Evolutionary conservation across 92 coral and sea anemone genomes (phyloP).

Genomic region (Diadumene lineata): DNA sequence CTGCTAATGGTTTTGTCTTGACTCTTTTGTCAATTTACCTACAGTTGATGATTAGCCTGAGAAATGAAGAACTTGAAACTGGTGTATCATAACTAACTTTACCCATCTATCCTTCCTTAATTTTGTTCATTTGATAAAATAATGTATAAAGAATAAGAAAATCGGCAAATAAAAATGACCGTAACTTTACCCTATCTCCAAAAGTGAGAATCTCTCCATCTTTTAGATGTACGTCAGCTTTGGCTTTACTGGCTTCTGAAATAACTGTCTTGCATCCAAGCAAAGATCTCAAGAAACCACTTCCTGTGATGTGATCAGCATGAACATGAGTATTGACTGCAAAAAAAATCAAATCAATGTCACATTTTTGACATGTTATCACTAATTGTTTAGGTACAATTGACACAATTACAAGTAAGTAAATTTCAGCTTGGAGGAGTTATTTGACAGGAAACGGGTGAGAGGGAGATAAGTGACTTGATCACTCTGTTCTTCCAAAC

Average conservation of each 20-base stretch:
- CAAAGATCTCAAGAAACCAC: constrained; percentile 67
- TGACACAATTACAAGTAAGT: too few species aligned
- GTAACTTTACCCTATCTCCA: constrained; percentile 60
- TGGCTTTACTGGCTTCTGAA: constrained; percentile 65
- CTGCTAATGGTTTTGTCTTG: not conserved
- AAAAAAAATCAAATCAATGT: too few species aligned
- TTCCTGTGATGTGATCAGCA: constrained; percentile 86
- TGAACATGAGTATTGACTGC: constrained; percentile 87
- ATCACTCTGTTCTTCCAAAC: too few species aligned
- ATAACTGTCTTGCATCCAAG: constrained; percentile 76
- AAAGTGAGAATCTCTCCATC: constrained; percentile 68
- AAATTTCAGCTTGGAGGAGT: too few species aligned
- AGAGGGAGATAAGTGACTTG: too few species aligned
- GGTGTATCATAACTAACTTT: not conserved
- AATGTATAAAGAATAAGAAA: not conserved
- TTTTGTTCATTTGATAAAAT: not conserved
- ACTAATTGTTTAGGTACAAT: too few species aligned
- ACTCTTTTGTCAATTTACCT: not conserved
- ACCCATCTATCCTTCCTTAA: not conserved
- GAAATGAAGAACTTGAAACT: too few species aligned
- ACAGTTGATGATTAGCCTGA: too few species aligned
- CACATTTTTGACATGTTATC: too few species aligned
- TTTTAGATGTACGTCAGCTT: constrained; percentile 55
- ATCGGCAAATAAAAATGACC: too few species aligned
- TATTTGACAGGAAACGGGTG: too few species aligned